Evolutionary conservation across 1,140 invertebrate genomes (phyloP), one percentile per base, ranked within the genome.

Genomic region (Calliopsis andreniformis): DNA sequence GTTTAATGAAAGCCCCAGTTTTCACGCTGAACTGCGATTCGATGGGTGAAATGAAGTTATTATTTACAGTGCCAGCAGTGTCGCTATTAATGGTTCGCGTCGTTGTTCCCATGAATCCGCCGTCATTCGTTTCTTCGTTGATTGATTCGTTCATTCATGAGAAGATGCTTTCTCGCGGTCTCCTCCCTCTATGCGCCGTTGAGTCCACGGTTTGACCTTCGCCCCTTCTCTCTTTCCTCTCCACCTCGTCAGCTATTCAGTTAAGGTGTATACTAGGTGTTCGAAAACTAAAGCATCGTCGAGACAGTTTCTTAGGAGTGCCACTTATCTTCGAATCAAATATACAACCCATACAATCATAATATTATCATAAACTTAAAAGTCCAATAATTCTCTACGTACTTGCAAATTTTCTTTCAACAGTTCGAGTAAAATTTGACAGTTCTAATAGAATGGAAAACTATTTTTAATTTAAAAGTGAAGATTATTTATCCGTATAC

Each of bases 81-180:
- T 42, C 30, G 35, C 23, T 35, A 62, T 49, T 51, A 62, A 53
- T 53, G 14, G 61, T 53, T 72, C n/a, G 18, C 56, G 56, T 76
- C 53, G 25, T 49, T 67, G 47, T 58, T 55, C 39, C 30, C 43
- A 20, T 62, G 58, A 76, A 51, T 51, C 45, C 42, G 56, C 43
- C 49, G 64, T 77, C 66, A 53, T 77, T 71, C 66, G 63, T 77
- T 73, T 72, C 42, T 68, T 75, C 82, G 62, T 82, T 63, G 64
- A 78, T 82, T 68, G 64, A 78, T 84, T 84, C 82, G 75, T 83
- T 84, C 82, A 84, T 83, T 79, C 78, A 79, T 79, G 68, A 62
- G 72, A 73, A 80, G 82, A 78, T 80, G 69, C 68, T 80, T 78
- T 86, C 84, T 82, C 71, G 76, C 75, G 67, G 63, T 59, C 78